These are phyloP conservation scores for Cecidostiba fungosa DNA, from an alignment of 2,888 invertebrate species.

Conservation along the genomic window DNA sequence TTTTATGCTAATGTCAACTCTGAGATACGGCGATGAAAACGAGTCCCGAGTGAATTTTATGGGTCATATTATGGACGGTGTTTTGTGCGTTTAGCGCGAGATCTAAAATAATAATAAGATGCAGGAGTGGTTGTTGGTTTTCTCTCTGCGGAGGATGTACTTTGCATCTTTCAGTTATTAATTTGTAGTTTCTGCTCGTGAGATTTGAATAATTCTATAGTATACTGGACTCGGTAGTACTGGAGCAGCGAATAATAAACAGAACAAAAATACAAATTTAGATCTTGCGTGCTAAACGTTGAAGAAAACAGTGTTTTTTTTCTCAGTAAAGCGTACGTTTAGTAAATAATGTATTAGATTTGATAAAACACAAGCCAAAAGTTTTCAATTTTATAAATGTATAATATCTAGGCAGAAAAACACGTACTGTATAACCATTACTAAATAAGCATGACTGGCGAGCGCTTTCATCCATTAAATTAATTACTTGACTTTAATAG, in stretches of 20 bases:
- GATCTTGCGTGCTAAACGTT: background rate
- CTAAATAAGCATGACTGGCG: conserved; percentile 32
- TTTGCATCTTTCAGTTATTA: conserved; percentile 14
- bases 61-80: background rate
- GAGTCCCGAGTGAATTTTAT: background rate
- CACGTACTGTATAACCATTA: conserved; percentile 5
- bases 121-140: background rate
- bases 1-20: background rate
- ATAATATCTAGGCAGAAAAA: background rate
- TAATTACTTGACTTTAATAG: conserved; percentile 28
- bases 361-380: background rate
- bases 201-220: conserved; percentile 7
- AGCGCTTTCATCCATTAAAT: conserved; percentile 51
- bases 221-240: background rate
- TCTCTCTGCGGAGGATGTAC: background rate
- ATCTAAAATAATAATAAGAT: conserved; percentile 1
- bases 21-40: background rate
- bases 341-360: background rate
- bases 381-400: background rate
- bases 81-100: background rate
- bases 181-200: background rate
- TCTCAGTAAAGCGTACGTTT: background rate
- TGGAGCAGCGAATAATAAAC: background rate
- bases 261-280: background rate
- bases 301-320: background rate